Conservation (phyloP, 2,888 invertebrate genomes). For the Drosophila percnosoma region DNA sequence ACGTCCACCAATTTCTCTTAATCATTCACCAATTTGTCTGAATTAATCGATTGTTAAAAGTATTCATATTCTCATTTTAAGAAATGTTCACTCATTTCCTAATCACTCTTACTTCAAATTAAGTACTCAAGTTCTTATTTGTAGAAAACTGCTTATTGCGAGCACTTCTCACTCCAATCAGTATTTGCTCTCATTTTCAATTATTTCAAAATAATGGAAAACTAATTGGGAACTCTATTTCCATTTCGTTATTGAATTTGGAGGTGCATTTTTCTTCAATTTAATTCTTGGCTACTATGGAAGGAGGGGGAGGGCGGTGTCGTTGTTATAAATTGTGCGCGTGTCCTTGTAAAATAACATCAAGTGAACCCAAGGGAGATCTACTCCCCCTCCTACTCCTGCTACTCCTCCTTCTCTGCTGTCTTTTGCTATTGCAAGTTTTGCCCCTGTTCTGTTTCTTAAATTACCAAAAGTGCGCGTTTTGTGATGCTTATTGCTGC, state of each 20-base stretch:
- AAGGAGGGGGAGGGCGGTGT: neutral
- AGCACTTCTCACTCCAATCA: neutral
- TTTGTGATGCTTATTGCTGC: slow-evolving; percentile 66
- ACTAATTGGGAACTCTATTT: neutral
- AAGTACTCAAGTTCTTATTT: neutral
- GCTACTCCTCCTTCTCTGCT: neutral
- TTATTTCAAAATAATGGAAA: neutral
- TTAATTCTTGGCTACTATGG: neutral
- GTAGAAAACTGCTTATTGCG: neutral
- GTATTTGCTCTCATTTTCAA: neutral
- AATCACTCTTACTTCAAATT: neutral
- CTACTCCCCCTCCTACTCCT: neutral
- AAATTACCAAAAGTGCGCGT: slow-evolving; percentile 69
- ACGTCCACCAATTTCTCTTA: neutral
- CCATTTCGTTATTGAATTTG: neutral
- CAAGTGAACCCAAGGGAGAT: slow-evolving; percentile 63
- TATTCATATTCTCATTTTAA: neutral
- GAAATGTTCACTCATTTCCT: neutral
- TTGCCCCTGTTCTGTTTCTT: slow-evolving; percentile 61
- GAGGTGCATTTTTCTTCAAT: slow-evolving; percentile 1
- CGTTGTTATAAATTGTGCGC: slow-evolving; percentile 79
- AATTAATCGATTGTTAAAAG: neutral
- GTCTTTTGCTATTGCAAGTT: slow-evolving; percentile 36
- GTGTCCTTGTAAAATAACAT: slow-evolving; percentile 80
- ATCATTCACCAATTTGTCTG: neutral